Evolutionary conservation across 30 jellyfish, hydroid and myxozoan species (phyloP).

Genomic region (Turritopsis dohrnii): DNA sequence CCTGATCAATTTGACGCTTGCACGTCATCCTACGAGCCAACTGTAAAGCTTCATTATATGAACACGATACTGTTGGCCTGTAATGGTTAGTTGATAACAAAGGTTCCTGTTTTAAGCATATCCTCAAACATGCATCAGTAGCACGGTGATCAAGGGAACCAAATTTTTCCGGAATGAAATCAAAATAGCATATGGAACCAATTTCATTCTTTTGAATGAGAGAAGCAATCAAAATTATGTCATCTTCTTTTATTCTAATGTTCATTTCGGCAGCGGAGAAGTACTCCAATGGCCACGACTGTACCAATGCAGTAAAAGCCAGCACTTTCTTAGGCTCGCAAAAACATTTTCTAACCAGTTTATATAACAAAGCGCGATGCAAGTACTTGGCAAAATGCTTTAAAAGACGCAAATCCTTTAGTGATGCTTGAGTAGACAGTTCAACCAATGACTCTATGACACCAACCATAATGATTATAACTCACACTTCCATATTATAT

Average conservation of each 20-base stretch:
- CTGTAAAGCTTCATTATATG: constrained; percentile 1
- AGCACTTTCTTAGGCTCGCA: background rate
- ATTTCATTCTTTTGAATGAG: constrained; percentile 12
- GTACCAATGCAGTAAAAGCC: constrained; percentile 12
- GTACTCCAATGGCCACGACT: constrained; percentile 15
- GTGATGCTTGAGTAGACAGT: background rate
- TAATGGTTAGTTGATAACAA: constrained; percentile 17
- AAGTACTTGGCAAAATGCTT: background rate
- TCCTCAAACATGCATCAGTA: constrained; percentile 14
- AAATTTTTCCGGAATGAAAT: constrained; percentile 12
- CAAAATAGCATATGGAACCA: constrained; percentile 13
- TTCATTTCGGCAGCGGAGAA: constrained; percentile 13
- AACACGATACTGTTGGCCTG: background rate
- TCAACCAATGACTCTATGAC: background rate
- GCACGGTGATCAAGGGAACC: constrained; percentile 14
- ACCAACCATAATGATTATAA: background rate
- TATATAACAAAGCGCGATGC: background rate
- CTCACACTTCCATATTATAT: too few relatives aligned
- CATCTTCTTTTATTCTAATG: constrained; percentile 23
- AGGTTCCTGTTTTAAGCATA: background rate
- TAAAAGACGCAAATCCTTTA: background rate
- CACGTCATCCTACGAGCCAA: background rate
- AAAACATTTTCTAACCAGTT: constrained; percentile 9
- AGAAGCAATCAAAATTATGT: constrained; percentile 23
- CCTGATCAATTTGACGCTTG: background rate